Evolutionary conservation across 1,140 invertebrate species (phyloP).

Genomic region (Achatina immaculata): DNA sequence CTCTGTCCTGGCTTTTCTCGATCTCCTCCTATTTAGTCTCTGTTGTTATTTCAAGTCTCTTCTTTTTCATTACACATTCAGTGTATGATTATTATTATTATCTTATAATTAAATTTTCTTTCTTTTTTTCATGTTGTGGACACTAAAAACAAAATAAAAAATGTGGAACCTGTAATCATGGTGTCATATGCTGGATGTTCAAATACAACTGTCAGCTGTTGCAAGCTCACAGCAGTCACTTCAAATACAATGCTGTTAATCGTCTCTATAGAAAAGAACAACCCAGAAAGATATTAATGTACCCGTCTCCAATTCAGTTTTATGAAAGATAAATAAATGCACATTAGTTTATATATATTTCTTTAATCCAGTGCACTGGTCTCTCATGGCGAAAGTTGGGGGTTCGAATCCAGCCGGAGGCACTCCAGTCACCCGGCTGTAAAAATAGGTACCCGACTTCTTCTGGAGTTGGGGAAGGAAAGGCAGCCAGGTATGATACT

Average conservation of each 20-base stretch:
- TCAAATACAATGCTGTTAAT: slow-evolving; percentile 83
- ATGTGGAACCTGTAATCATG: slow-evolving; percentile 80
- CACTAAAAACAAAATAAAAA: background rate
- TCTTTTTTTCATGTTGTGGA: background rate
- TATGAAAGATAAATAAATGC: background rate
- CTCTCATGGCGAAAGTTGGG: too few species aligned
- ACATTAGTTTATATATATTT: slow-evolving; percentile 2
- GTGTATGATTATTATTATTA: too few species aligned
- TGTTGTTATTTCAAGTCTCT: too few species aligned
- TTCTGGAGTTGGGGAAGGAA: too few species aligned
- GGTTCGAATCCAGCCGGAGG: too few species aligned
- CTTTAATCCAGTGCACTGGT: background rate
- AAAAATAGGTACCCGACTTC: too few species aligned
- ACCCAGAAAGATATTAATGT: background rate
- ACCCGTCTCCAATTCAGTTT: background rate
- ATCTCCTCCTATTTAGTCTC: too few species aligned
- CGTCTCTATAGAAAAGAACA: background rate
- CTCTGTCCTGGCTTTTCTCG: too few species aligned
- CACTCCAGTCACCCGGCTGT: too few species aligned
- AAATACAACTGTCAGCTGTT: slow-evolving; percentile 89
- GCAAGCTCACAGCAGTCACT: slow-evolving; percentile 86
- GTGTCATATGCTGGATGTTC: slow-evolving; percentile 93
- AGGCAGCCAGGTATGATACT: too few species aligned
- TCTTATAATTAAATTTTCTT: too few species aligned
- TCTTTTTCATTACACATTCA: too few species aligned